Base-by-base conservation (phyloP, 2,888 invertebrate species). In the Empis stercorea region DNA sequence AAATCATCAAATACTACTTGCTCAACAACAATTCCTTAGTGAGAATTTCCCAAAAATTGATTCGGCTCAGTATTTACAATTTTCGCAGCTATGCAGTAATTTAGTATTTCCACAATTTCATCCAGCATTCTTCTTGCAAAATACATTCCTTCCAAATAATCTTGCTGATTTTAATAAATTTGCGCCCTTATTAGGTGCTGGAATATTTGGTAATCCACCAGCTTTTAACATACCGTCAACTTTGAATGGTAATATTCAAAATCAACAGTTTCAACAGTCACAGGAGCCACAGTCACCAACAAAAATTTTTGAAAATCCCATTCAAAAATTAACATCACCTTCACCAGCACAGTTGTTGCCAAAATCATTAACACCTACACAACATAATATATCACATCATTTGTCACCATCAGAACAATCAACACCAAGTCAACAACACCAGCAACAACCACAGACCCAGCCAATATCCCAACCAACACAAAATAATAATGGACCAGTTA, bases 21-120 rank as follows among this genome's bases (percentile, higher is more conserved):
- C 81, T 9, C 83, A 83, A 52, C 83, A 84, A 57, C 76, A 81
- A 50, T 65, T 85, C 1, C 68, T 80, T 11, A 80, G 79, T 57
- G 74, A 71, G 42, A 70, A 76, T 1, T 67, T 76, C 13, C 76
- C 78, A 10, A 78, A 79, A 65, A 70, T 79, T 14, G 79, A 80
- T 59, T 76, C 78, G 1, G 56, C 60, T 36, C 65, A 71, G 20
- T 72, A 78, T 45, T 73, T 78, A 56, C 81, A 81, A 55, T 60
- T 79, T 11, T 74, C 78, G 10, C 76, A 79, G 57, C 61, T 82
- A 2, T 80, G 79, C 51, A 71, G 74, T 2, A 73, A 77, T 46
- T 45, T 79, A 4, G 70, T 75, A 9, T 68, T 78, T 15, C 75
- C 76, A 4, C 76, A 79, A 13, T 65, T 81, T 43, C 76, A 75